Evolutionary conservation across 1,140 invertebrate species (phyloP), one percentile per base, ranked within the genome.

Genomic region (Cardiocondyla obscurior): DNA sequence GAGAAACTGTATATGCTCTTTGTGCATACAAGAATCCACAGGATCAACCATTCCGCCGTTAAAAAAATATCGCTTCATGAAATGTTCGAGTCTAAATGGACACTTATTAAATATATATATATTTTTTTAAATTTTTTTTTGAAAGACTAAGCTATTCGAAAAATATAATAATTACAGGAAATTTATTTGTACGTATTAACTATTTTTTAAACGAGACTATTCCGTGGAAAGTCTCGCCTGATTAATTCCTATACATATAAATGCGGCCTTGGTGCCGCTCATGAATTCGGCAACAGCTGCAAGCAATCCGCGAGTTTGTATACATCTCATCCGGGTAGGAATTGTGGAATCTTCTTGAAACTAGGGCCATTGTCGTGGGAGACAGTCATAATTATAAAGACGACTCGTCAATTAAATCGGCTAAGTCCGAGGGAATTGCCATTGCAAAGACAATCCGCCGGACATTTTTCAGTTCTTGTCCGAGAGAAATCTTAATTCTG

Each of bases 281-380:
- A 46, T 44, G 70, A 70, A 74, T 83, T 51, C 58, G 60, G 60
- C 69, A 87, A 86, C 85, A 87, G 85, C 85, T 87, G 85, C 58
- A 51, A 49, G 77, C 81, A 44, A 87, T 87, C 84, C 79, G 55
- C n/a, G 44, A 67, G 44, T 62, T 74, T 60, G 83, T 81, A 53
- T 46, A 39, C 53, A 46, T 14, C 28, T 30, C 28, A 30, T 64
- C 1, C 12, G 46, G 30, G 8, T 64, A 42, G 70, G 44, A 53
- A 85, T 81, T 76, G 85, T 30, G 53, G 55, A n/a, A n/a, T n/a
- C 62, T 19, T 49, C 42, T 46, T 8, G 42, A 19, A 22, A 57
- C 49, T 49, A 58, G 64, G 30, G 30, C 30, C 42, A 46, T 49
- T 76, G 44, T 76, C 44, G 42, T 19, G 42, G 14, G 22, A 36